These are phyloP conservation scores for Bradypodion ventrale DNA, from an alignment of 2,797 vertebrate species.

Conservation along the genomic window DNA sequence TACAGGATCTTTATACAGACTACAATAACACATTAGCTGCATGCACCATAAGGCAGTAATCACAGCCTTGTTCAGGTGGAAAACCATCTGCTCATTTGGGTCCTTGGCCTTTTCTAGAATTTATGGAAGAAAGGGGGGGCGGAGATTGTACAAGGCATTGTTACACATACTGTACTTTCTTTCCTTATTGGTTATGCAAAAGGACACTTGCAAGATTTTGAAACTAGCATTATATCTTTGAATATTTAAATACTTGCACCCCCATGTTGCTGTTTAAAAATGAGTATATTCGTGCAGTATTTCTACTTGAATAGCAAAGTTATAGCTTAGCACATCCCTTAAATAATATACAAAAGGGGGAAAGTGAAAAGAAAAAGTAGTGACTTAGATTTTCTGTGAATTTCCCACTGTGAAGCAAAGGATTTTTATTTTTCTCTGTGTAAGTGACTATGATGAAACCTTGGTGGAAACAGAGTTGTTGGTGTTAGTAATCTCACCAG, in stretches of 20 bases:
- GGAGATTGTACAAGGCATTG: slow-evolving; percentile 27
- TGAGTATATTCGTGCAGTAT: not conserved
- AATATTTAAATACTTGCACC: not conserved
- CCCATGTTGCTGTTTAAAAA: not conserved
- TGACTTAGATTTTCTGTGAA: not conserved
- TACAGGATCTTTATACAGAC: not conserved
- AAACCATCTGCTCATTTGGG: slow-evolving; percentile 32
- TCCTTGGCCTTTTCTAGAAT: slow-evolving; percentile 27
- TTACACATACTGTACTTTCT: not conserved
- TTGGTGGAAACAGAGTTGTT: not conserved
- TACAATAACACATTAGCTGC: not conserved
- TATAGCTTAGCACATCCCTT: not conserved
- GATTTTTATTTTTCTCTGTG: not conserved
- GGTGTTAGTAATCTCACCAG: not conserved
- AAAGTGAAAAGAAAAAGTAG: not conserved
- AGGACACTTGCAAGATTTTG: not conserved
- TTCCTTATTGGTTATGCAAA: not conserved
- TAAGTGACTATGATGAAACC: not conserved
- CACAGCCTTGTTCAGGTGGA: slow-evolving; percentile 4
- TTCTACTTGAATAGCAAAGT: too few relatives aligned
- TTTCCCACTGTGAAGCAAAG: too few relatives aligned
- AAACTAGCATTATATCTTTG: not conserved
- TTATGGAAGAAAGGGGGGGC: not conserved
- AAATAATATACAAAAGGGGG: not conserved
- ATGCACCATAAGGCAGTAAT: slow-evolving; percentile 14